phyloP scores from a whole-genome alignment of 2,888 invertebrate species.

The Troglohyphantes excavatus region DNA sequence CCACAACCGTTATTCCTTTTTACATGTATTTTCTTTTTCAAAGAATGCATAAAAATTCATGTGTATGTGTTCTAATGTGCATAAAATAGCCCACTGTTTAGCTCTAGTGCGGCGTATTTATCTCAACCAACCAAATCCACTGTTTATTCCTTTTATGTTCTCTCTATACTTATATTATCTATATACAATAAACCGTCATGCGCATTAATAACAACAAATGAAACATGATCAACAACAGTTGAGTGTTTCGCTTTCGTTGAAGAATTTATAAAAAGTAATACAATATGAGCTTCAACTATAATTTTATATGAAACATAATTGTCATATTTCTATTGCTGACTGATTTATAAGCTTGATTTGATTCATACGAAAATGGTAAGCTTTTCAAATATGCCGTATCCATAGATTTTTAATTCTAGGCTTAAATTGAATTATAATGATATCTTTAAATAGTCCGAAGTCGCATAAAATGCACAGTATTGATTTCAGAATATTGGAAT shows the following conservation, averaged over 20 bases:
- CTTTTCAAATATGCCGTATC: background rate
- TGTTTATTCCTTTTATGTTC: too few species aligned
- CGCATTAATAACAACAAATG: slow-evolving; percentile 76
- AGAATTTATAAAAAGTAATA: background rate
- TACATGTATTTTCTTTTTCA: too few species aligned
- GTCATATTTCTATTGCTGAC: background rate
- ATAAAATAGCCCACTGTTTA: too few species aligned
- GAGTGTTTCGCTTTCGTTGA: background rate
- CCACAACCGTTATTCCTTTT: too few species aligned
- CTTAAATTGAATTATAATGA: slow-evolving; percentile 19
- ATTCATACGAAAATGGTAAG: slow-evolving; percentile 30
- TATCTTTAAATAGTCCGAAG: background rate
- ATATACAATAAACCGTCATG: slow-evolving; percentile 75
- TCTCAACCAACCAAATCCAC: too few species aligned
- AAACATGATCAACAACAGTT: slow-evolving; percentile 70
- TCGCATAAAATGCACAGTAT: background rate
- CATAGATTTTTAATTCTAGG: slow-evolving; percentile 11
- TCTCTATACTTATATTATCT: too few species aligned
- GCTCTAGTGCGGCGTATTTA: too few species aligned
- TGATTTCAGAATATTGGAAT: background rate
- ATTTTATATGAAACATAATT: background rate
- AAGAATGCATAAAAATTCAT: too few species aligned
- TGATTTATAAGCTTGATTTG: background rate
- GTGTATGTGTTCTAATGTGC: too few species aligned
- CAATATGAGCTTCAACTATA: background rate